Evolutionary conservation across 2,888 invertebrate species (phyloP), one percentile per base, ranked within the genome.

Genomic region (Cylindroiulus punctatus): DNA sequence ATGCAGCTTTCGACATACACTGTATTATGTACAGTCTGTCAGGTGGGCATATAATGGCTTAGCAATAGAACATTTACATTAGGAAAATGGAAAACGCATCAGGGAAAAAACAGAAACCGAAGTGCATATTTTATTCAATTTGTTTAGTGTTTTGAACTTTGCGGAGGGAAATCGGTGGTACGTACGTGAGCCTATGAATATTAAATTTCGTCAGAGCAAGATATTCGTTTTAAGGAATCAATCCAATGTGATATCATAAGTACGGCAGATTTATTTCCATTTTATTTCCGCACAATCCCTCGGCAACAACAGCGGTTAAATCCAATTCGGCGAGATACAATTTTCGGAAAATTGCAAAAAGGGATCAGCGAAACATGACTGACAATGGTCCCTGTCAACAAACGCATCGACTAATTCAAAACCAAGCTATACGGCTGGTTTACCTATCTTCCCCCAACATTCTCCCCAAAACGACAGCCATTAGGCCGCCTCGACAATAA

Each of bases 81-180:
- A 44, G 44, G 44, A 44, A 44, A 14, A 44, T 14, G 44, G 44
- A 44, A 44, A 44, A 44, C 10, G 52, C 52, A 52, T 52, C 52
- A 52, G 19, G n/a, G n/a, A n/a, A 52, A 52, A 52, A 52, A 5
- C n/a, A n/a, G 14, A 52, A 52, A n/a, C n/a, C 52, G 52, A 52
- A 52, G n/a, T 52, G 52, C 52, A n/a, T n/a, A 52, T 52, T 52
- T 52, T 52, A 52, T 52, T 52, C n/a, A 52, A 52, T 52, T 52
- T 52, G 52, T 52, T 52, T 52, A 52, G 52, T 52, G 52, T n/a
- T 52, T 52, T 12, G 52, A 52, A 52, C 52, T 52, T 52, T n/a
- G 52, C n/a, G n/a, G n/a, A 12, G 10, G 44, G 44, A 44, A 52
- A n/a, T 8, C 4, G 44, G 44, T 14, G 44, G 44, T 0, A 12